phyloP scores from a whole-genome alignment of 30 jellyfish, hydroid and myxozoan species.

The Cassiopea andromeda region DNA sequence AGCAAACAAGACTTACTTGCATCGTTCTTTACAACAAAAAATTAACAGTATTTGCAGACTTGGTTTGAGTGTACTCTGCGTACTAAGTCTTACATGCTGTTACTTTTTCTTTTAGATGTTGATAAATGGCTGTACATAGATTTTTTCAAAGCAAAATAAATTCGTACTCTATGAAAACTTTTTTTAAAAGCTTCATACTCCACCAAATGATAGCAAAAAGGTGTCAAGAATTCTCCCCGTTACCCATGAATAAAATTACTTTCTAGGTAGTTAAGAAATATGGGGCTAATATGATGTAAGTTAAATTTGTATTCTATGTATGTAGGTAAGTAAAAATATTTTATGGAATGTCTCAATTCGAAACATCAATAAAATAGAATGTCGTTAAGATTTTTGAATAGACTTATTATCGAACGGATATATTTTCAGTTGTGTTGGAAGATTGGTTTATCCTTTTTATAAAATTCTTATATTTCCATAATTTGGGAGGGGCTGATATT shows the following conservation, averaged over 20 bases:
- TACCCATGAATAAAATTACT: background rate
- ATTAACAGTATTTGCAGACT: constrained; percentile 1
- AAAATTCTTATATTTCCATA: too few relatives aligned
- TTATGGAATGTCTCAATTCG: too few relatives aligned
- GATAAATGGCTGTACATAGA: background rate
- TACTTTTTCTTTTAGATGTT: constrained; percentile 10
- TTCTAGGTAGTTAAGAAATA: too few relatives aligned
- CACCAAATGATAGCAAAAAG: background rate
- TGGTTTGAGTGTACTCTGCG: background rate
- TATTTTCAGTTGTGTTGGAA: too few relatives aligned
- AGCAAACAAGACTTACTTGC: constrained; percentile 6
- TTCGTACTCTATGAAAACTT: constrained; percentile 2
- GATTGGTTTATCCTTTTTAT: too few relatives aligned
- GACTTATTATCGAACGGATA: too few relatives aligned
- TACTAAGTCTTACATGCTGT: background rate
- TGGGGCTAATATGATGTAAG: too few relatives aligned
- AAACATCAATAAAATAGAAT: too few relatives aligned
- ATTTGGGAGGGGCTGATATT: too few relatives aligned
- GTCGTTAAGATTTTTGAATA: too few relatives aligned
- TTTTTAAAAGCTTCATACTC: background rate
- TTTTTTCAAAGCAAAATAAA: constrained; percentile 4
- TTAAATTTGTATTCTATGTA: too few relatives aligned
- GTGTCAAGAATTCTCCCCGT: background rate
- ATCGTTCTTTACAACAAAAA: background rate
- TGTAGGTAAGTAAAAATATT: too few relatives aligned